Percentiles rank a stretch among this genome's conserved stretches.
Conservation (phyloP, 2,797 vertebrate species). For the Falco biarmicus region DNA sequence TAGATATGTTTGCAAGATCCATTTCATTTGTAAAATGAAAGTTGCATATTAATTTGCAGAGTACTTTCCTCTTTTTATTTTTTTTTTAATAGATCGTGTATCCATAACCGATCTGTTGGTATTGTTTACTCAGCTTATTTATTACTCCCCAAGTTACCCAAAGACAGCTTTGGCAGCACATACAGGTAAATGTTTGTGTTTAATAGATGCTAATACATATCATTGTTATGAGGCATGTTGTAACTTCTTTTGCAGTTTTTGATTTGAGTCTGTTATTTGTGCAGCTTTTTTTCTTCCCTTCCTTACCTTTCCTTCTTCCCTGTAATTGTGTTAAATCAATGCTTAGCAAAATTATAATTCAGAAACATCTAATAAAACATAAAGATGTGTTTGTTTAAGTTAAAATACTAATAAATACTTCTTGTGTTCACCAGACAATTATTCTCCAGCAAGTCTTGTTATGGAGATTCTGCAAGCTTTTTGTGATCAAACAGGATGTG, state of each 20-base stretch:
- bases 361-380: not conserved
- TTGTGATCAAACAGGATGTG: slow-evolving; percentile 89
- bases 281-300: not conserved
- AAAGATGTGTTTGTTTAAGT: not conserved
- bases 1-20: not conserved
- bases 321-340: not conserved
- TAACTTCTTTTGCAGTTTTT: not conserved
- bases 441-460: slow-evolving; percentile 86
- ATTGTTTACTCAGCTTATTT: slow-evolving; percentile 87
- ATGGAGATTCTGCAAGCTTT: slow-evolving; percentile 88
- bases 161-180: slow-evolving; percentile 60
- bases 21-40: not conserved
- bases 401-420: not conserved
- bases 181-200: slow-evolving; percentile 81
- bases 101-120: slow-evolving; percentile 86
- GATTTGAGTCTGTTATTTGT: not conserved
- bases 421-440: slow-evolving; percentile 77
- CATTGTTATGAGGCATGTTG: not conserved
- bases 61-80: not conserved
- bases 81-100: slow-evolving; percentile 77
- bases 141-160: slow-evolving; percentile 82
- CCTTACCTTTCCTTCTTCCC: not conserved
- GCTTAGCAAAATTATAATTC: not conserved
- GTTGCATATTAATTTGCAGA: not conserved
- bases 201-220: not conserved